phyloP scores from a whole-genome alignment of 2,888 invertebrate species.

The Thelaira solivaga region DNA sequence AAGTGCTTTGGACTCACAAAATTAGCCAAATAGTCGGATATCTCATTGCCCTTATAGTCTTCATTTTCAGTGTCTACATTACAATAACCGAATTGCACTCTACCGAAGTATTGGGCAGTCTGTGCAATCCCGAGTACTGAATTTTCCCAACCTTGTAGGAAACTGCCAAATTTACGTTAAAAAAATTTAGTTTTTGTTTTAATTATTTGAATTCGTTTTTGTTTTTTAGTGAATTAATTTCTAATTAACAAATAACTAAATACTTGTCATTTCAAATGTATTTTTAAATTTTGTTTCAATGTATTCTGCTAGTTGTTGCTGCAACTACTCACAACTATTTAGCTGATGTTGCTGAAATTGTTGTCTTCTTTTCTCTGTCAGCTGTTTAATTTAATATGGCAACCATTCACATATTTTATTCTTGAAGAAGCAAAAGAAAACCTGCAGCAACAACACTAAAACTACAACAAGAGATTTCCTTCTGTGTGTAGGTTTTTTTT shows the following conservation, averaged over 20 bases:
- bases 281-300: background rate
- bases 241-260: constrained; percentile 7
- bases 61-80: too few relatives aligned
- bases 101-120: too few relatives aligned
- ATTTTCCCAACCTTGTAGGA: too few relatives aligned
- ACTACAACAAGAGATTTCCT: constrained; percentile 21
- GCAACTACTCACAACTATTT: too few relatives aligned
- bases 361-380: background rate
- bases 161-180: constrained; percentile 15
- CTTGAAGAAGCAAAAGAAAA: constrained; percentile 30
- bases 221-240: constrained; percentile 2
- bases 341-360: background rate
- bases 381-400: background rate
- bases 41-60: too few relatives aligned
- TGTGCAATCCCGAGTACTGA: too few relatives aligned
- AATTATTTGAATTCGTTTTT: background rate
- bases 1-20: too few relatives aligned
- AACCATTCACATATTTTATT: constrained; percentile 25
- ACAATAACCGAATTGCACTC: too few relatives aligned
- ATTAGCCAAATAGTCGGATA: too few relatives aligned
- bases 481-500: constrained; percentile 33
- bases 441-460: constrained; percentile 1
- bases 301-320: background rate
- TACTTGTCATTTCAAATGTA: background rate
- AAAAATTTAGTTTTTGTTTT: too few relatives aligned